A percentile compares a stretch with the other conserved stretches of the same genome.
Conservation (phyloP, 2,888 invertebrate species). For the Oligia fasciuncula region DNA sequence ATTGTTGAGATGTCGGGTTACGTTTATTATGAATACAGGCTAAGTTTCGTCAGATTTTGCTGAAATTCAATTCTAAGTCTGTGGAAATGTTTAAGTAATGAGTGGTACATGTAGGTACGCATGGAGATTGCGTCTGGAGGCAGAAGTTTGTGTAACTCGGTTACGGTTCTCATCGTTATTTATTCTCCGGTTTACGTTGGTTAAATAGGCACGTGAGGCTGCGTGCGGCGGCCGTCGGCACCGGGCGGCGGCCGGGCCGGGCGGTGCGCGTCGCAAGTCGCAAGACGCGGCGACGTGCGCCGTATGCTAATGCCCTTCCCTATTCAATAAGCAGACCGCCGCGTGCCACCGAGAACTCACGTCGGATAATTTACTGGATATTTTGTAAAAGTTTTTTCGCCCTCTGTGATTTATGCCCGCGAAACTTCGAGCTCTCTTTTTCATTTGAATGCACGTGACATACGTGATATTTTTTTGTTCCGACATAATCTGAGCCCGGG, state of each 20-base stretch:
- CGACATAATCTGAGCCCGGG: slow-evolving; percentile 85
- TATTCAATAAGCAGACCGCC: slow-evolving; percentile 90
- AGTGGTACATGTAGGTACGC: slow-evolving; percentile 38
- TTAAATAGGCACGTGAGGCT: slow-evolving; percentile 60
- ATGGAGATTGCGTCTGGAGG: slow-evolving; percentile 44
- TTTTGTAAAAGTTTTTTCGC: slow-evolving; percentile 90
- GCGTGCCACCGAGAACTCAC: slow-evolving; percentile 89
- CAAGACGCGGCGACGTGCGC: slow-evolving; percentile 86
- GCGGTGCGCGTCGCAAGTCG: slow-evolving; percentile 75
- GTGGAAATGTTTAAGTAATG: slow-evolving; percentile 50
- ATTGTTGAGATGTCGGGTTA: slow-evolving; percentile 69
- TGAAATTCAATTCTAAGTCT: slow-evolving; percentile 35
- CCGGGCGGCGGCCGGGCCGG: slow-evolving; percentile 58
- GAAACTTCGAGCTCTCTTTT: slow-evolving; percentile 89
- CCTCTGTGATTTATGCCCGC: slow-evolving; percentile 90
- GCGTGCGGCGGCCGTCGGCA: slow-evolving; percentile 52
- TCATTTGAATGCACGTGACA: slow-evolving; percentile 90
- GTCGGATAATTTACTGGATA: slow-evolving; percentile 90
- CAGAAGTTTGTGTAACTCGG: slow-evolving; percentile 51
- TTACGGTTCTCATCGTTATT: slow-evolving; percentile 58
- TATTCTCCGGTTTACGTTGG: slow-evolving; percentile 54
- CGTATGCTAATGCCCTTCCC: slow-evolving; percentile 88
- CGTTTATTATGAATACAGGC: slow-evolving; percentile 57
- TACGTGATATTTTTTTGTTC: slow-evolving; percentile 89
- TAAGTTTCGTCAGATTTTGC: slow-evolving; percentile 45